Base-by-base conservation (phyloP, 2,113 vertebrate genomes). In the Pagrus major region DNA sequence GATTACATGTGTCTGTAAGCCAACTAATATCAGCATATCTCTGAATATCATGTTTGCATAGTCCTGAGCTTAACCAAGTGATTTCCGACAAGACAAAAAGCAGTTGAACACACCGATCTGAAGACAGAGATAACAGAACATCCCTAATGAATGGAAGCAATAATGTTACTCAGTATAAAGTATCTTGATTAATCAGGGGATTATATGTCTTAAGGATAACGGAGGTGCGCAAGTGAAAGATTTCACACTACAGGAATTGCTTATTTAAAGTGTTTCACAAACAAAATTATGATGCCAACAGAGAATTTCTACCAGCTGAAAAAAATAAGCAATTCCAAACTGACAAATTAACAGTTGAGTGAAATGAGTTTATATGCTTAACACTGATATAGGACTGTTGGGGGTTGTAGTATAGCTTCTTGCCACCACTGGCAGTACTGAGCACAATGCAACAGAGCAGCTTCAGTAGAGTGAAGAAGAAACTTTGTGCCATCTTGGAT, bases 71-170 rank as follows among this genome's bases (percentile, higher is more conserved):
- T 21, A 70, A 77, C 44, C 42, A 31, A 37, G 54, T 64, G 69
- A 75, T 79, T 66, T 49, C 51, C 63, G 68, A 80, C 11, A 64
- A 58, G 60, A 60, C 23, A 58, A 83, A 42, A 49, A 51, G 23
- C 6, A 42, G 20, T 65, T 83, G 78, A 47, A 73, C 46, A 42
- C 44, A 80, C 9, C 55, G 31, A 18, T 61, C 23, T 47, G 6
- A 54, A 42, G 21, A 63, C 12, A 59, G n/a, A 73, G n/a, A 46
- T 31, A 67, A 39, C 16, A 35, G 3, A 31, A 42, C 35, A 68
- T n/a, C 6, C 15, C 35, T 25, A n/a, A 33, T 47, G n/a, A 29
- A 66, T 41, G 9, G 59, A 23, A 47, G 6, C 16, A 29, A 35
- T 39, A 44, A 42, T 66, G 23, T 52, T 23, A 15, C 31, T 80